Evolutionary conservation across 2,113 vertebrate genomes (phyloP), one percentile per base, ranked within the genome.

Genomic region (Poeciliopsis prolifica): DNA sequence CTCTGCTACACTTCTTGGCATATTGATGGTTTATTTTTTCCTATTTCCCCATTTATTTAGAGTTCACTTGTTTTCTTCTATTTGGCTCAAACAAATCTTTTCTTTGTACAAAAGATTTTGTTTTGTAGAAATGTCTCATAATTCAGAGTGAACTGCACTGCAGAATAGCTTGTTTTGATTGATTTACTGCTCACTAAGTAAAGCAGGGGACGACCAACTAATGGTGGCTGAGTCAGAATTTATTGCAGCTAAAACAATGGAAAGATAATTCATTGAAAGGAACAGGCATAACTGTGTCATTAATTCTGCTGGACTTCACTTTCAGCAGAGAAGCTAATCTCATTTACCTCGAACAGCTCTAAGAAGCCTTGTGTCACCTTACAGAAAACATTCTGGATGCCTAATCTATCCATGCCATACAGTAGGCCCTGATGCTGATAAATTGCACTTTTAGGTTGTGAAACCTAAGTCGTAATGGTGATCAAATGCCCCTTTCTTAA

Each of bases 401-500:
- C 63, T 74, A 61, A 89, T 89, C 80, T 77, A 74, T 61, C 65
- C 62, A 70, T 79, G 86, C 79, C 83, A 80, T 84, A 87, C 81
- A 80, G 69, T 79, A 74, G 87, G 79, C 83, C 72, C 68, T 90
- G 84, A 92, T 94, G 80, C 84, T 90, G 92, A 94, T 92, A 84
- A 85, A 94, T 92, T 19, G 83, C 30, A 68, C 86, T 88, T 90
- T 92, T 87, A 91, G 82, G 73, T 65, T 3, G 72, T 33, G 77
- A 86, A 75, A 86, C 78, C 73, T 74, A 68, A 76, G 82, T 81
- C 84, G 77, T 91, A 87, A 87, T 85, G 78, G 78, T 91, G 89
- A 93, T 93, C 87, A 91, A 93, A 88, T 87, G 85, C 77, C 77
- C 77, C 75, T 85, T 79, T 70, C 67, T 80, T 92, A 93, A 94